Base-by-base conservation (phyloP, 2,113 vertebrate species). In the Perca flavescens region DNA sequence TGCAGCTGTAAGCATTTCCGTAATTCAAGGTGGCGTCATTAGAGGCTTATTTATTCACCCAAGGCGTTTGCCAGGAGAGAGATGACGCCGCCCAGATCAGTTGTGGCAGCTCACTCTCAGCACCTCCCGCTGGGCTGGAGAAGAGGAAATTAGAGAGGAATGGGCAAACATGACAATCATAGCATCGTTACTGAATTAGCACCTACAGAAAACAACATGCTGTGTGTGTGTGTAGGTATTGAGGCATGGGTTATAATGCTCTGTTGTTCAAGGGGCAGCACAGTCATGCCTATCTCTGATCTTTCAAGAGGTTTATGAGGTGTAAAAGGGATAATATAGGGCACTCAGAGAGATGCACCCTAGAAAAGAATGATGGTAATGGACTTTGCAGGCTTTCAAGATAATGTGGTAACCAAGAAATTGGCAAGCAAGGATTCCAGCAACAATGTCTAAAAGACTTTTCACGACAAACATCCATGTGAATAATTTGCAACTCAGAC, bases 21-120 rank as follows among this genome's bases (percentile, higher is more conserved):
- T 92, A 92, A 94, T 94, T 94, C 90, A 92, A 91, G 91, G 89
- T 92, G 93, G 86, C 86, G 70, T 94, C 91, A 94, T 95, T 95
- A 94, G 90, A 49, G 79, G 68, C 78, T 88, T 92, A 93, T 95
- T 95, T 95, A 94, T 95, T 94, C 91, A 88, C 89, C 88, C 68
- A 22, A 81, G 84, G 83, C 61, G 76, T 81, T 80, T 77, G 82
- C 85, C 60, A 57, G 74, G 77, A 91, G 91, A 87, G 76, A 85
- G 91, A 92, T 82, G 86, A 90, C 77, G 74, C 72, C 82, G 53
- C 82, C 83, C 77, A 70, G 86, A 87, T 95, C 90, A 93, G 83
- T 91, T 81, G 86, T 86, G 90, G 91, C 90, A 92, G 86, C 84
- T 91, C 87, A 79, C 76, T 90, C 86, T 86, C 81, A 62, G 84